Evolutionary conservation across 2,797 vertebrate genomes (phyloP).

Genomic region (Cyprinodon diabolis): DNA sequence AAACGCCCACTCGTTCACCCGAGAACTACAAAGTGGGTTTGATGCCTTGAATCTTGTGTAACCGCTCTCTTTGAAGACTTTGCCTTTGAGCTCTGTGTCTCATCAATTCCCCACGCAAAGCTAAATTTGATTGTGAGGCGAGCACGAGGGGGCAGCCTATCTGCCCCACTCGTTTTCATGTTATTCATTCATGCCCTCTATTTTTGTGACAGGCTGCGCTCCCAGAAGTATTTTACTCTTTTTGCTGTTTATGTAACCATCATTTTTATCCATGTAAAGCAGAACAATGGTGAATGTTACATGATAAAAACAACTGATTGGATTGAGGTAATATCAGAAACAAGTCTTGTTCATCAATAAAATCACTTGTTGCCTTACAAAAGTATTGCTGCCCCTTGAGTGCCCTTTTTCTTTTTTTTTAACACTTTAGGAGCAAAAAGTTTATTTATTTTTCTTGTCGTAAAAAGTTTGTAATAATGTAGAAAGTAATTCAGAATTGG

Average conservation of each 20-base stretch:
- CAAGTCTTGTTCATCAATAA: conserved; percentile 4
- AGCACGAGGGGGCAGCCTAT: conserved; percentile 63
- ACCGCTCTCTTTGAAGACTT: conserved; percentile 73
- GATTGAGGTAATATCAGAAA: conserved; percentile 18
- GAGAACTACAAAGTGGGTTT: conserved; percentile 72
- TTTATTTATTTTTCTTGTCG: not conserved
- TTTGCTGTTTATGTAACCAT: conserved; percentile 63
- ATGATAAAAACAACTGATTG: conserved; percentile 19
- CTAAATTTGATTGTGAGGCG: conserved; percentile 72
- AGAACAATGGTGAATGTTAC: conserved; percentile 20
- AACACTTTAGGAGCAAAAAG: too few relatives aligned
- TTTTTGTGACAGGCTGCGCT: conserved; percentile 54
- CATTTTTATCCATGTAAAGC: conserved; percentile 5
- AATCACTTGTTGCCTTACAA: not conserved
- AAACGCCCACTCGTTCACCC: conserved; percentile 67
- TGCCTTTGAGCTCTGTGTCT: conserved; percentile 74
- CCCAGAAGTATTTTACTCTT: conserved; percentile 36
- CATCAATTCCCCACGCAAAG: conserved; percentile 76
- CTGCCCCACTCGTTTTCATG: conserved; percentile 63
- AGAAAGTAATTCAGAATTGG: too few relatives aligned
- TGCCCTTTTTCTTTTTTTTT: not conserved
- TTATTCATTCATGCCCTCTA: conserved; percentile 71
- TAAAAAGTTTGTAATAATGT: too few relatives aligned
- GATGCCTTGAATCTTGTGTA: conserved; percentile 76
- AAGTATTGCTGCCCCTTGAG: too few relatives aligned